Percentiles rank a stretch among this genome's conserved stretches.
phyloP scores from a whole-genome alignment of 2,888 invertebrate species.

The Caenorhabditis macrosperma region DNA sequence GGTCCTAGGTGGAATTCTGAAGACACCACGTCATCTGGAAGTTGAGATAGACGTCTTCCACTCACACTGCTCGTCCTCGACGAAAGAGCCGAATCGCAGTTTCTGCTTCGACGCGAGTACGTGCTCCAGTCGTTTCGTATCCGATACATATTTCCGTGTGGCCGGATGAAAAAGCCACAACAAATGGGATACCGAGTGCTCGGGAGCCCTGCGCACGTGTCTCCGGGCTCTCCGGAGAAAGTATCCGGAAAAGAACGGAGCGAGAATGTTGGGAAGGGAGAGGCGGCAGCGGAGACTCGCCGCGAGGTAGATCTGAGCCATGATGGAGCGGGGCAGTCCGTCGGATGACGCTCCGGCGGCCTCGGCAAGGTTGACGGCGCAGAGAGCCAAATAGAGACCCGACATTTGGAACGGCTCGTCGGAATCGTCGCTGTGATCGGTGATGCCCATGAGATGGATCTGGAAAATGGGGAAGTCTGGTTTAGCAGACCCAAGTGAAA shows the following conservation, averaged over 20 bases:
- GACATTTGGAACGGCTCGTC: conserved; percentile 44
- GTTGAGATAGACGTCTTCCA: background rate
- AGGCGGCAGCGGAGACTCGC: conserved; percentile 68
- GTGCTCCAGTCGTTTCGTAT: conserved; percentile 48
- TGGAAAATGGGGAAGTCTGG: conserved; percentile 61
- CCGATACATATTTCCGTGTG: conserved; percentile 68
- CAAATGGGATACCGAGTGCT: conserved; percentile 63
- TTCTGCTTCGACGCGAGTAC: conserved; percentile 42
- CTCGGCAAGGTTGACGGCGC: conserved; percentile 78
- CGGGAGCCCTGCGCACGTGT: conserved; percentile 70
- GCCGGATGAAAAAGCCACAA: conserved; percentile 77
- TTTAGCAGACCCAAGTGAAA: too few species aligned
- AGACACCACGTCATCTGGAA: too few species aligned
- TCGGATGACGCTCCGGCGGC: conserved; percentile 72
- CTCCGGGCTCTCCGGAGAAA: conserved; percentile 75
- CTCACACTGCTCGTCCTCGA: conserved; percentile 52
- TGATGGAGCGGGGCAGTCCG: conserved; percentile 64
- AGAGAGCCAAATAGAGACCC: conserved; percentile 76
- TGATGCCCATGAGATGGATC: conserved; percentile 74
- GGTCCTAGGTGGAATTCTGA: too few species aligned
- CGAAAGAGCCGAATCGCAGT: conserved; percentile 40
- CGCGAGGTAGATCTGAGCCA: conserved; percentile 68
- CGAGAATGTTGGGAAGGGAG: conserved; percentile 69
- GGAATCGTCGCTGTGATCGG: conserved; percentile 50
- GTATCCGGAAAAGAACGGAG: conserved; percentile 71